Evolutionary conservation across 1,140 invertebrate species (phyloP).

Genomic region (Apis laboriosa): DNA sequence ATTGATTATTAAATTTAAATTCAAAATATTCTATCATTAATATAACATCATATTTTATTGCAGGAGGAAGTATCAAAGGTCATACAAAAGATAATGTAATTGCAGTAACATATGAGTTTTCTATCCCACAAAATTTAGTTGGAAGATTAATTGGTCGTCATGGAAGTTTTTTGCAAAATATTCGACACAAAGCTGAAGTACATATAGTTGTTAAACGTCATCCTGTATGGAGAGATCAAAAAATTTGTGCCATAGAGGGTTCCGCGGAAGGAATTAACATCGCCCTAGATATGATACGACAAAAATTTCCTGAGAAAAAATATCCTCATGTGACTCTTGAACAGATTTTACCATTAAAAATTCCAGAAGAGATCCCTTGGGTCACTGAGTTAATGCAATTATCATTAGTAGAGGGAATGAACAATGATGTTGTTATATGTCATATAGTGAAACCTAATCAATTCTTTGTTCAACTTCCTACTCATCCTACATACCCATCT

Average conservation of each 20-base stretch:
- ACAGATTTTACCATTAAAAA: constrained; percentile 83
- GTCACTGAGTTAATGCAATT: constrained; percentile 83
- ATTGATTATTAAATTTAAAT: not conserved
- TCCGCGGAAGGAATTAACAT: constrained; percentile 87
- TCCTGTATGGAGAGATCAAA: constrained; percentile 84
- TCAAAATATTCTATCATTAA: not conserved
- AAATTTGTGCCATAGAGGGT: constrained; percentile 93
- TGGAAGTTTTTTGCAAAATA: constrained; percentile 90
- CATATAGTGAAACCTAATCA: constrained; percentile 91
- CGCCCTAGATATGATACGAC: constrained; percentile 90
- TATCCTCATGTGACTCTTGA: constrained; percentile 91
- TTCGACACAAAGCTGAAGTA: constrained; percentile 90
- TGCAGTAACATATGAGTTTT: constrained; percentile 86
- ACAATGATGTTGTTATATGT: constrained; percentile 94
- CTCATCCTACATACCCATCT: constrained; percentile 93
- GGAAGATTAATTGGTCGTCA: constrained; percentile 93
- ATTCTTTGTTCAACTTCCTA: constrained; percentile 95
- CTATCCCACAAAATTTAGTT: constrained; percentile 89
- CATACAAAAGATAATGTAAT: constrained; percentile 73
- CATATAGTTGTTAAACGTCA: constrained; percentile 90
- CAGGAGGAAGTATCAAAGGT: constrained; percentile 84
- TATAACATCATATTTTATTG: constrained; percentile 43
- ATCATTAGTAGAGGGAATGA: constrained; percentile 93
- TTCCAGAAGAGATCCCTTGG: constrained; percentile 62
- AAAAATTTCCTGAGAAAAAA: constrained; percentile 89